Base-by-base conservation (phyloP, 2,888 invertebrate species). In the Dynastes hyllus region DNA sequence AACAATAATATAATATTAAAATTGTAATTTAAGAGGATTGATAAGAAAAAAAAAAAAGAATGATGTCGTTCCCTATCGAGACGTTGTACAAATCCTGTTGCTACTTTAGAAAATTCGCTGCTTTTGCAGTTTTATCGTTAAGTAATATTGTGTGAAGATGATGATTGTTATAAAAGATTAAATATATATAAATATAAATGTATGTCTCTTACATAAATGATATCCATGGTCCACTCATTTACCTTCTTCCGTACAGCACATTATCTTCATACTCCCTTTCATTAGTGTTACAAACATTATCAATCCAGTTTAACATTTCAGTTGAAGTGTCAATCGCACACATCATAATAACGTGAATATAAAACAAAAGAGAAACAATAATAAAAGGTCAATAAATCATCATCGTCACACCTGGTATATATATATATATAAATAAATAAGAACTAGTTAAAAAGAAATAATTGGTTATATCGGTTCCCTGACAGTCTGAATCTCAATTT, bases 1-100 rank as follows among this genome's bases (percentile, higher is more conserved):
- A 67, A 69, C 53, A 61, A 61, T 82, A 80, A 81, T 81, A 78
- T 69, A 69, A 78, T 78, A 78, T 50, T 75, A 75, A 45, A 78
- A 40, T 65, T 78, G 63, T 71, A 78, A 73, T 78, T 73, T 75
- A 81, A 58, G 55, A 58, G 22, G 58, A 58, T 61, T 81, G 73
- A 80, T 79, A 76, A 80, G 73, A 81, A 45, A 76, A 76, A 45
- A 76, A 76, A 81, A 81, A 79, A 76, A 75, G 75, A 79, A 80
- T 81, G 87, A 86, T 84, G 86, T 87, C 86, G 84, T 87, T 87
- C 85, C 86, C 86, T 87, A 87, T 88, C 88, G 88, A 87, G 87
- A 84, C 84, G 83, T 84, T 88, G 88, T 88, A 89, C 88, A 89
- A 88, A 84, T 81, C 81, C 86, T 88, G 88, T 88, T 88, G 88